Percentiles rank a stretch among this genome's conserved stretches.
phyloP scores from a whole-genome alignment of 1,140 invertebrate genomes.

The Trichomalopsis sarcophagae region DNA sequence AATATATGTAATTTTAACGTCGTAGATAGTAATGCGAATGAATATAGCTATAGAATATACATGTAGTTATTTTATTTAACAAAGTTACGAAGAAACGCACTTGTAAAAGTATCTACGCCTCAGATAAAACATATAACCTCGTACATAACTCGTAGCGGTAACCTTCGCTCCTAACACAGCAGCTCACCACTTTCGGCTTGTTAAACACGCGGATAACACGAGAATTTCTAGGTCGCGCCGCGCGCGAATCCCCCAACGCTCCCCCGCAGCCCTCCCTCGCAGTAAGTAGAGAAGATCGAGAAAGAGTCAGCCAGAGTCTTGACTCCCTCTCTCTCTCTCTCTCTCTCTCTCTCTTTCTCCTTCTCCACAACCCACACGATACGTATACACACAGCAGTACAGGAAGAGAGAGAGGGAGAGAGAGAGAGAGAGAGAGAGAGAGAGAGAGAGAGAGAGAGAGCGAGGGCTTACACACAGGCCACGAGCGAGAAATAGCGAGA shows the following conservation, averaged over 20 bases:
- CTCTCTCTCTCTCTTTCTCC: constrained; percentile 35
- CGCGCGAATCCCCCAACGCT: neutral
- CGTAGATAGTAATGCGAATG: too few relatives aligned
- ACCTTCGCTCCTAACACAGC: neutral
- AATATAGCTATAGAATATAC: too few relatives aligned
- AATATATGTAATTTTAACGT: too few relatives aligned
- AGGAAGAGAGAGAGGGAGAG: too few relatives aligned
- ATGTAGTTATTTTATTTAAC: too few relatives aligned
- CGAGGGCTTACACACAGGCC: neutral
- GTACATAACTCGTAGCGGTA: neutral
- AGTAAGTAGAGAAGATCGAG: constrained; percentile 38
- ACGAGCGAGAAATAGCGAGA: constrained; percentile 24
- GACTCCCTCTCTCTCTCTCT: constrained; percentile 22
- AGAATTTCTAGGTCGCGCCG: neutral
- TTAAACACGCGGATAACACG: neutral
- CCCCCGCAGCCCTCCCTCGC: neutral
- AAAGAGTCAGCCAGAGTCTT: constrained; percentile 26
- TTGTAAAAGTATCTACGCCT: too few relatives aligned
- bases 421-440: too few relatives aligned
- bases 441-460: too few relatives aligned
- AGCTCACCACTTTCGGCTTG: neutral
- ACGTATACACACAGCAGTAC: neutral
- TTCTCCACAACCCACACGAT: neutral
- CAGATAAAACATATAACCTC: too few relatives aligned
- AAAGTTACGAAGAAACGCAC: too few relatives aligned